phyloP scores from a whole-genome alignment of 2,797 vertebrate species.

The Setipinna tenuifilis region DNA sequence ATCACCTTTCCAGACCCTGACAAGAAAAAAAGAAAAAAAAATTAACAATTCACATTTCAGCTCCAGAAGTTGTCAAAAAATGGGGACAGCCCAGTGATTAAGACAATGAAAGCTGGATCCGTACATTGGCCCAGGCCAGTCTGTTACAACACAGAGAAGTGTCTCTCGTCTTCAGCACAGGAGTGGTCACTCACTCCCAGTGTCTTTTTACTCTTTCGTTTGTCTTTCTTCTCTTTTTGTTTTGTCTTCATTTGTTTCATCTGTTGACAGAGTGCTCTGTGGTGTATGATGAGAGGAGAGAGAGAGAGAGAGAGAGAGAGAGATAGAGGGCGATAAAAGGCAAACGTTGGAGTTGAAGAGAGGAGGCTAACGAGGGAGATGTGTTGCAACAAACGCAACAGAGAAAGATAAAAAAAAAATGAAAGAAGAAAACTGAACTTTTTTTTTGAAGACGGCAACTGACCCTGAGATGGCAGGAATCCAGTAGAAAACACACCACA shows the following conservation, averaged over 20 bases:
- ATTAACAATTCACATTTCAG: background rate
- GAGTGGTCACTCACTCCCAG: background rate
- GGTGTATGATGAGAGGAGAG: background rate
- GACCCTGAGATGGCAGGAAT: conserved; percentile 98
- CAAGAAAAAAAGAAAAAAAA: background rate
- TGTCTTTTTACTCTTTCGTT: background rate
- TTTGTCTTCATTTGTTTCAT: background rate
- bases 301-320: conserved; percentile 10
- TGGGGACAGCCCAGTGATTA: conserved; percentile 21
- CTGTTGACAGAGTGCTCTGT: conserved; percentile 12
- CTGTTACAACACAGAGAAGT: background rate
- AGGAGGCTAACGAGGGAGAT: conserved; percentile 55
- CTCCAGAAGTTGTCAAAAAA: background rate
- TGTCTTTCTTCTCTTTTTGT: background rate
- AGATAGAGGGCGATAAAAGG: conserved; percentile 45
- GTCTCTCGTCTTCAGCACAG: conserved; percentile 6
- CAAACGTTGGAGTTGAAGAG: conserved; percentile 51
- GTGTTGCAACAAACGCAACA: conserved; percentile 59
- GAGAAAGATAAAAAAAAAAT: conserved; percentile 14
- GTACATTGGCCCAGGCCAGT: background rate
- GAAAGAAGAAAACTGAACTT: conserved; percentile 44
- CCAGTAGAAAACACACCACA: conserved; percentile 91
- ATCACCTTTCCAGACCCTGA: conserved; percentile 58
- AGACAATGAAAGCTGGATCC: conserved; percentile 16
- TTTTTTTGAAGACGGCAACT: conserved; percentile 74